Evolutionary conservation across 2,113 vertebrate species (phyloP).

Genomic region (Camelus bactrianus): DNA sequence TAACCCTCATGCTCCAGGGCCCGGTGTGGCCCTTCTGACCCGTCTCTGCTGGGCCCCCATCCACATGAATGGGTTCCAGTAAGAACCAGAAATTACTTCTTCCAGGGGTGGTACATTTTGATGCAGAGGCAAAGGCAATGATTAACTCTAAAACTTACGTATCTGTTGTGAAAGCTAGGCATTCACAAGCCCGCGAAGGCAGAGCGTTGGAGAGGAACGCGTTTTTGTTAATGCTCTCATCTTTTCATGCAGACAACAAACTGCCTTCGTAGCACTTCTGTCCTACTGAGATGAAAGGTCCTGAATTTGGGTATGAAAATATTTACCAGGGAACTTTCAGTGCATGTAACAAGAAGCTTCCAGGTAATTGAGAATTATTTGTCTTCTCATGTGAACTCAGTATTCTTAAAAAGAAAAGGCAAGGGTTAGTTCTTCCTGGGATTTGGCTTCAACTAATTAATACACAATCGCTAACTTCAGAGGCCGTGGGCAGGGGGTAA

Average conservation of each 20-base stretch:
- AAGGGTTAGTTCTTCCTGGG: slow-evolving; percentile 62
- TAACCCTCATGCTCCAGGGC: not conserved
- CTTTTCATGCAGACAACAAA: not conserved
- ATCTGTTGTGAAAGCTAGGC: not conserved
- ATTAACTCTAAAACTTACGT: not conserved
- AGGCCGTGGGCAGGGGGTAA: slow-evolving; percentile 45
- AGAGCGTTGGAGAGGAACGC: not conserved
- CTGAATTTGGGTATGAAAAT: slow-evolving; percentile 11
- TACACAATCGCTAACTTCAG: slow-evolving; percentile 54
- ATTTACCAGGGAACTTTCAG: slow-evolving; percentile 17
- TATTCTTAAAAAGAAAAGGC: slow-evolving; percentile 42
- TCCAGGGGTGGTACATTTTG: not conserved
- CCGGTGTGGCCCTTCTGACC: too few species aligned
- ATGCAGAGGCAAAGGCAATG: not conserved
- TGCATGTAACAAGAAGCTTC: not conserved
- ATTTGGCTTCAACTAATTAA: slow-evolving; percentile 69
- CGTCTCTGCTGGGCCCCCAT: not conserved
- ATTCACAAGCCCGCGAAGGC: not conserved
- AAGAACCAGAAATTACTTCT: not conserved
- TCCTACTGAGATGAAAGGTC: not conserved
- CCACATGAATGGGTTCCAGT: not conserved
- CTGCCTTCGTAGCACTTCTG: not conserved
- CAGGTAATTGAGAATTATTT: slow-evolving; percentile 69
- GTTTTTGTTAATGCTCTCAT: not conserved
- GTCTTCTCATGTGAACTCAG: not conserved